Evolutionary conservation across 2,888 invertebrate species (phyloP).

Genomic region (Lycia hirtaria): DNA sequence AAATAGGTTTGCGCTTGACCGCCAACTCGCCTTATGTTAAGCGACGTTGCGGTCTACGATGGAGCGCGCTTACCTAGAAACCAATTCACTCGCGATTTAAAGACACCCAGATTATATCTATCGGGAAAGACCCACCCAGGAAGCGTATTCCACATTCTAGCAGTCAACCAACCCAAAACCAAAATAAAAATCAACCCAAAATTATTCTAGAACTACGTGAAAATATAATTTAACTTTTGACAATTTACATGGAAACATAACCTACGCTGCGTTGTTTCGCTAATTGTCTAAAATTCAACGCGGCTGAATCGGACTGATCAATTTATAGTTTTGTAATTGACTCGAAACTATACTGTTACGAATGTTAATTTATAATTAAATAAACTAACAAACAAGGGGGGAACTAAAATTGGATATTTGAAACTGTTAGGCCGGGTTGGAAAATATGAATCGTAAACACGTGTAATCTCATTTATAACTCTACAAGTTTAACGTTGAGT

Average conservation of each 20-base stretch:
- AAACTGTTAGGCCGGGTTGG: background rate
- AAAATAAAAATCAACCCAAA: background rate
- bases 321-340: constrained; percentile 10
- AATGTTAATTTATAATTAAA: background rate
- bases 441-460: too few species aligned
- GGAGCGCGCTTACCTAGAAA: too few species aligned
- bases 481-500: too few species aligned
- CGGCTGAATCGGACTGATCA: constrained; percentile 5
- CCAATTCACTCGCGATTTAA: too few species aligned
- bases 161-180: background rate
- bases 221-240: constrained; percentile 7
- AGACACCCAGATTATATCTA: too few species aligned
- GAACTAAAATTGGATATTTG: background rate
- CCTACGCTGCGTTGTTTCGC: background rate
- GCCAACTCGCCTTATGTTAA: too few species aligned
- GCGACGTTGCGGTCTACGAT: too few species aligned
- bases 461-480: too few species aligned
- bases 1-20: too few species aligned
- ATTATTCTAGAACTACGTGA: background rate
- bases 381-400: background rate
- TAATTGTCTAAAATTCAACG: background rate
- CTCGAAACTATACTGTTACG: constrained; percentile 2
- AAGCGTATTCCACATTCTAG: too few species aligned
- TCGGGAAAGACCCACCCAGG: too few species aligned
- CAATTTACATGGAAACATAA: background rate